Evolutionary conservation across 2,888 invertebrate species (phyloP).

Genomic region (Caenorhabditis wallacei): DNA sequence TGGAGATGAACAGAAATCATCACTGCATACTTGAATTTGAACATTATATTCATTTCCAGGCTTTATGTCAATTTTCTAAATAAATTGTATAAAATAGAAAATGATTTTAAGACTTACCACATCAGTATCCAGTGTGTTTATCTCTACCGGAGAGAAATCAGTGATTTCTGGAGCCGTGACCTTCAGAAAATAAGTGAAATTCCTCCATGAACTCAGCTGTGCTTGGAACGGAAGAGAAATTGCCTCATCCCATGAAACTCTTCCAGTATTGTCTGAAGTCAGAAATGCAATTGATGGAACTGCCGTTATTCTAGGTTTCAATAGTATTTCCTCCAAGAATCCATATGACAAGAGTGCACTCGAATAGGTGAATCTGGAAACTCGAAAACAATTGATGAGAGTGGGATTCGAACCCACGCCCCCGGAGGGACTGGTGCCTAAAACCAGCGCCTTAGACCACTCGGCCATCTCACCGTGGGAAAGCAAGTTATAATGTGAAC

Average conservation of each 20-base stretch:
- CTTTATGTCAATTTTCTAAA: conserved; percentile 64
- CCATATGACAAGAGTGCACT: conserved; percentile 68
- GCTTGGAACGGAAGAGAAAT: conserved; percentile 75
- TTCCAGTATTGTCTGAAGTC: conserved; percentile 67
- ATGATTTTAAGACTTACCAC: conserved; percentile 14
- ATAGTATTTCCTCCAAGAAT: conserved; percentile 67
- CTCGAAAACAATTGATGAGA: conserved; percentile 67
- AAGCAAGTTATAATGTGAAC: background rate
- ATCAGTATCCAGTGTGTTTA: conserved; percentile 43
- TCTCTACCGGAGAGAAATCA: conserved; percentile 45
- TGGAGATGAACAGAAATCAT: conserved; percentile 65
- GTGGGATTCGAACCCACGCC: conserved; percentile 79
- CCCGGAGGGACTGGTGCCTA: conserved; percentile 90
- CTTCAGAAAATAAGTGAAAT: conserved; percentile 59
- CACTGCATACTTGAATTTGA: conserved; percentile 60
- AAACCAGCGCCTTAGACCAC: conserved; percentile 94
- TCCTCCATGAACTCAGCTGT: conserved; percentile 57
- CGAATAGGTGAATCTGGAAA: conserved; percentile 55
- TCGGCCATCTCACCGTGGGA: conserved; percentile 87
- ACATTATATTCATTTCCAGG: conserved; percentile 58
- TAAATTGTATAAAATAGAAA: background rate
- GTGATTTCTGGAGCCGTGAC: conserved; percentile 45
- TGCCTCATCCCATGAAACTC: conserved; percentile 74
- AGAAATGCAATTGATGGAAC: conserved; percentile 70
- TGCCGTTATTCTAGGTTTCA: conserved; percentile 69